A percentile compares a stretch with the other conserved stretches of the same genome.
These are phyloP conservation scores for Anguilla marmorata DNA, from an alignment of 2,797 vertebrate genomes.

Conservation along the genomic window DNA sequence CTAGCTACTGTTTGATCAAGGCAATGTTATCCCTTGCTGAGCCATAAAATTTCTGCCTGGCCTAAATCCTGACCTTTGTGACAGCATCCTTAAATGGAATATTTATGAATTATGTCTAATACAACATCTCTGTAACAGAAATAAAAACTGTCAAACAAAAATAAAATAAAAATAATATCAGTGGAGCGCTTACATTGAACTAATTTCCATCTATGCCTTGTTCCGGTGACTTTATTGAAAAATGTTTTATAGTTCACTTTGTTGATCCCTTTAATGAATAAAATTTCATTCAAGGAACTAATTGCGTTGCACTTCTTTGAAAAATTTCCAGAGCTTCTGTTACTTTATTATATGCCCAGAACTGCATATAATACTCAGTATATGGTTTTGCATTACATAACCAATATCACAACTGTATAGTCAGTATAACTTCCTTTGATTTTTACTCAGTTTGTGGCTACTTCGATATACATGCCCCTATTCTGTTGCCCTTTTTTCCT, in stretches of 20 bases:
- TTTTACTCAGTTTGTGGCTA: not conserved
- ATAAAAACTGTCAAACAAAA: not conserved
- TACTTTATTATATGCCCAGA: not conserved
- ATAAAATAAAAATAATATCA: not conserved
- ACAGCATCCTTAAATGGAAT: not conserved
- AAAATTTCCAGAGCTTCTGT: too few relatives aligned
- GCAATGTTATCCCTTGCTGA: not conserved
- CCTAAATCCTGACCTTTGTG: not conserved
- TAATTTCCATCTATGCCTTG: not conserved
- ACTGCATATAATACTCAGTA: not conserved
- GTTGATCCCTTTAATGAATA: not conserved
- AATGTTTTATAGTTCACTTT: not conserved
- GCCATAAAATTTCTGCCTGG: conserved; percentile 3
- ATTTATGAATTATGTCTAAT: not conserved
- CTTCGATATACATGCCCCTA: too few relatives aligned
- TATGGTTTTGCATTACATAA: not conserved
- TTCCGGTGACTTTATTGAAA: not conserved
- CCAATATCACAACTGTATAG: not conserved
- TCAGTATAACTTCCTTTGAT: not conserved
- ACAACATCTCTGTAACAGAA: not conserved
- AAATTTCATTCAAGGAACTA: too few relatives aligned
- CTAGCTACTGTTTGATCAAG: not conserved
- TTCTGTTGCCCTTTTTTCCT: not conserved
- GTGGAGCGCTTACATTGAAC: not conserved
- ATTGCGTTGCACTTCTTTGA: not conserved